Conservation (phyloP, 2,113 vertebrate genomes). For the Nibea albiflora region DNA sequence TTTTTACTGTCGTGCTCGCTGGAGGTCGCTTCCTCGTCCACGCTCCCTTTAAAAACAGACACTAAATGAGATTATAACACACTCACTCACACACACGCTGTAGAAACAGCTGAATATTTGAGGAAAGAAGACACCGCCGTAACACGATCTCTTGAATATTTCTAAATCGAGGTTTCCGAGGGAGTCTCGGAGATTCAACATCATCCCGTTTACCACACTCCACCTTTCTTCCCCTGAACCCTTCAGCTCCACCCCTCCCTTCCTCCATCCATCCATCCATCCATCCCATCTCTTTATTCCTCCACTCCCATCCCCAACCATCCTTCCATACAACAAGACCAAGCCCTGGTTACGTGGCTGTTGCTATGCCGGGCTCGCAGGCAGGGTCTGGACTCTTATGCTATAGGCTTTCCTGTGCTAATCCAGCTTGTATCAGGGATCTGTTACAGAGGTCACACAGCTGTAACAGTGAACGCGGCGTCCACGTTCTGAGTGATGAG, state of each 20-base stretch:
- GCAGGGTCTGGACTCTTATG: slow-evolving; percentile 27
- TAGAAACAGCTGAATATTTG: neutral
- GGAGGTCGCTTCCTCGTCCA: neutral
- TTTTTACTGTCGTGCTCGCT: neutral
- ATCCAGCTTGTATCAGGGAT: slow-evolving; percentile 40
- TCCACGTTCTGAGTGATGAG: neutral
- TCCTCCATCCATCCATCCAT: slow-evolving; percentile 22
- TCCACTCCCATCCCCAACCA: slow-evolving; percentile 48
- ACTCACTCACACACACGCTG: neutral
- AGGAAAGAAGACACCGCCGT: neutral
- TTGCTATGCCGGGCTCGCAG: slow-evolving; percentile 64
- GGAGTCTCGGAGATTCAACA: slow-evolving; percentile 2
- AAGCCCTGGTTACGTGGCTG: slow-evolving; percentile 66
- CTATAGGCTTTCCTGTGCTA: slow-evolving; percentile 44
- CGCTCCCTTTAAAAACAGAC: neutral
- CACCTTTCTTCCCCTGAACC: slow-evolving; percentile 24
- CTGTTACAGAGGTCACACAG: slow-evolving; percentile 17
- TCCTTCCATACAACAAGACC: slow-evolving; percentile 56
- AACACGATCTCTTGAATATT: neutral
- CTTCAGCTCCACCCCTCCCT: slow-evolving; percentile 45
- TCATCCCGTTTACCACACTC: slow-evolving; percentile 2
- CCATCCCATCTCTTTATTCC: slow-evolving; percentile 56
- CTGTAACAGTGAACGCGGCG: slow-evolving; percentile 1
- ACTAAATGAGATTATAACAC: neutral
- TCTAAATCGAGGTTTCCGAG: neutral